These are phyloP conservation scores for Scaptomyza hsui DNA, from an alignment of 1,140 invertebrate genomes.

Conservation along the genomic window DNA sequence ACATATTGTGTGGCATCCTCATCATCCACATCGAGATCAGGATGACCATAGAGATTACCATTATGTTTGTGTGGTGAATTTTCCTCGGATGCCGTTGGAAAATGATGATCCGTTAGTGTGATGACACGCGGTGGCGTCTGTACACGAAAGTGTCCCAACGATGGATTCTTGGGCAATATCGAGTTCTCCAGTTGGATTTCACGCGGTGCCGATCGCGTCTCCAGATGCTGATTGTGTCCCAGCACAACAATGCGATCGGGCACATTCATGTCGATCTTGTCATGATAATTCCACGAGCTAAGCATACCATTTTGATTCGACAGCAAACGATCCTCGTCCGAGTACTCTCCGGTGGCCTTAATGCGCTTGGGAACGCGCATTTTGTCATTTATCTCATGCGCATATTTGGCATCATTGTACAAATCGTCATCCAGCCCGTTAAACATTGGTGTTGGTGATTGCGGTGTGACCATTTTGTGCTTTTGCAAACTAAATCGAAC, in stretches of 20 bases:
- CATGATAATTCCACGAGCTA: conserved; percentile 87
- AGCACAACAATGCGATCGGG: conserved; percentile 95
- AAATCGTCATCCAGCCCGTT: conserved; percentile 87
- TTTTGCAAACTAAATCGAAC: conserved; percentile 1
- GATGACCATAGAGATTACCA: conserved; percentile 43
- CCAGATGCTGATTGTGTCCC: conserved; percentile 93
- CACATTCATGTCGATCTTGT: conserved; percentile 94
- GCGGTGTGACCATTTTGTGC: conserved; percentile 85
- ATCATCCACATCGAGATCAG: conserved; percentile 46
- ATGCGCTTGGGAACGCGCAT: conserved; percentile 93
- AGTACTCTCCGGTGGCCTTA: conserved; percentile 88
- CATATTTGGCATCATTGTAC: conserved; percentile 88
- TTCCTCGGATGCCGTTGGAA: conserved; percentile 89
- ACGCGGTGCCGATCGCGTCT: conserved; percentile 91
- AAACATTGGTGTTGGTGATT: conserved; percentile 86
- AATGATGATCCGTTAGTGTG: conserved; percentile 91
- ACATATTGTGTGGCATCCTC: conserved; percentile 79
- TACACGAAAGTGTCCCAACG: conserved; percentile 88
- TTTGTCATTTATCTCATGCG: conserved; percentile 89
- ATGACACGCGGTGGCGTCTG: conserved; percentile 92
- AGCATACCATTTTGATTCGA: conserved; percentile 85
- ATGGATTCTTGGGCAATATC: conserved; percentile 89
- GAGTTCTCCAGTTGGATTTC: conserved; percentile 94
- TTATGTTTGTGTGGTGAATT: conserved; percentile 64
- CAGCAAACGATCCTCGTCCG: conserved; percentile 86